Evolutionary conservation across 2,113 vertebrate species (phyloP).

Genomic region (Mesocricetus auratus): DNA sequence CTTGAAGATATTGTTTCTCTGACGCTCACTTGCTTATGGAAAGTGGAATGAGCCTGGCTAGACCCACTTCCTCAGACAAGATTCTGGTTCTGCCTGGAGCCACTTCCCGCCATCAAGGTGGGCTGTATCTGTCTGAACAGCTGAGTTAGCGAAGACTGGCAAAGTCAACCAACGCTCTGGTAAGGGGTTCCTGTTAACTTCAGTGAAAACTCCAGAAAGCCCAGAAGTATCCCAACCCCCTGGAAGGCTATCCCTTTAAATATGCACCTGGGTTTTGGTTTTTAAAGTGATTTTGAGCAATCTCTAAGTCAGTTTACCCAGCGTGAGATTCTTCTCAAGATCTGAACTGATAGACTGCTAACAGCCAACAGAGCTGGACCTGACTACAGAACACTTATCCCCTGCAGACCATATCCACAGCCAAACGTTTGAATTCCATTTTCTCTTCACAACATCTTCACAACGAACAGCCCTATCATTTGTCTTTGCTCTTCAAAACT

Average conservation of each 20-base stretch:
- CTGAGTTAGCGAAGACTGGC: constrained; percentile 81
- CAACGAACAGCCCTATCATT: background rate
- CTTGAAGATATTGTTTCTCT: constrained; percentile 81
- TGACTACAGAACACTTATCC: background rate
- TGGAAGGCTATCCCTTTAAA: constrained; percentile 6
- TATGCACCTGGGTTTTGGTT: background rate
- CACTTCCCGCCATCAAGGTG: constrained; percentile 77
- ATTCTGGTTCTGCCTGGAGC: constrained; percentile 65
- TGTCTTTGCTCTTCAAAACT: background rate
- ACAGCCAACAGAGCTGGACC: background rate
- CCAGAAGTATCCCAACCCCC: constrained; percentile 20
- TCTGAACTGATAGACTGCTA: background rate
- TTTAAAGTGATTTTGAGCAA: constrained; percentile 6
- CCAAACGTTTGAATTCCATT: constrained; percentile 20
- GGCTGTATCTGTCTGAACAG: constrained; percentile 86
- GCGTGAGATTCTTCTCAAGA: background rate
- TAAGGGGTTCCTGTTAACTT: constrained; percentile 76
- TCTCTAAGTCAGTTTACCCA: constrained; percentile 53
- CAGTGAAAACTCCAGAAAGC: constrained; percentile 77
- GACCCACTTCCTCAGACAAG: constrained; percentile 72
- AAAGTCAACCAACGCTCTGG: constrained; percentile 78
- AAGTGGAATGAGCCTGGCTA: constrained; percentile 66
- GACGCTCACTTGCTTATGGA: constrained; percentile 56
- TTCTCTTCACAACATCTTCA: constrained; percentile 48
- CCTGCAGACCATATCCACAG: background rate